Base-by-base conservation (phyloP, 2,888 invertebrate genomes). In the Hypolimnas misippus region DNA sequence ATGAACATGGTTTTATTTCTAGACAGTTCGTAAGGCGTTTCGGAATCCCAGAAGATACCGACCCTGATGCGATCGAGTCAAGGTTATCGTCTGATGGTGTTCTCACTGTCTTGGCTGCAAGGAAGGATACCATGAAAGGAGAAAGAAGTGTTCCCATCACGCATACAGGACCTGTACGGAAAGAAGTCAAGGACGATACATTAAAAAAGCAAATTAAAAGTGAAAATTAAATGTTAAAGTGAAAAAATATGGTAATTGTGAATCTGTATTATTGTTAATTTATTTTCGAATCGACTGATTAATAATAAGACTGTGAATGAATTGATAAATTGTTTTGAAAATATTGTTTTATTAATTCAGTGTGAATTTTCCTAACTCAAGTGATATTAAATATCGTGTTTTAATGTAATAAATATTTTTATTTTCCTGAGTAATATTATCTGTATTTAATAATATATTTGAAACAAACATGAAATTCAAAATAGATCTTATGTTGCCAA, bases 1-100 rank as follows among this genome's bases (percentile, higher is more conserved):
- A 96, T 70, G 94, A 95, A 35, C 95, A 96, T 73, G 96, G 96
- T 0, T 95, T 92, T 68, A 93, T 96, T 55, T 95, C 95, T 0
- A 93, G 96, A 50, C 95, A 96, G 72, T 96, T 97, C 71, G 90
- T 94, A 7, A 92, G 96, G 40, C 94, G 94, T 63, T 97, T 96
- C 76, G 87, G 94, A 42, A 78, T 97, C 44, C 96, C 97, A 1
- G 93, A 95, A 73, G 95, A 94, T 12, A 94, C 94, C 49, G 94
- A 96, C 72, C 86, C 95, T n/a, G 94, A 94, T 62, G 93, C 93
- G 14, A 94, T 97, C 0, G 93, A 93, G 51, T 96, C 96, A 0
- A 94, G 93, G 53, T 84, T 97, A 12, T 96, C 96, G n/a, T 94
- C 96, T 0, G 96, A 96, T 79, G 97, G 96, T 3, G 93, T 96